Evolutionary conservation across 2,113 vertebrate genomes (phyloP), one percentile per base, ranked within the genome.

Genomic region (Notothenia rossii): DNA sequence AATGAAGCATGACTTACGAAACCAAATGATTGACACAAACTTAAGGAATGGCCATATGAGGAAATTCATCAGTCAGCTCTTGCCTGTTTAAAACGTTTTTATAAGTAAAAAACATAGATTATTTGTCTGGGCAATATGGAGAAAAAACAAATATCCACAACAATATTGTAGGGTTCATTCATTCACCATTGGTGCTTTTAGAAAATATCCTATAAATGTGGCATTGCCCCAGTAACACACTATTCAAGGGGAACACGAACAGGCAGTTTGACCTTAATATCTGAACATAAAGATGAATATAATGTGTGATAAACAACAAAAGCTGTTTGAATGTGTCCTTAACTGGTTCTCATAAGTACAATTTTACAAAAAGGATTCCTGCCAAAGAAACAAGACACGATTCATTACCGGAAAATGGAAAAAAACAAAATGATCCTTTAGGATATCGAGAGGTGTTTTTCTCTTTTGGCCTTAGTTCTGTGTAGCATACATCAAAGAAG

Each of bases 401-500:
- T 54, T 45, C 13, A 13, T 54, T 18, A 68, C 43, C 33, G 46
- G 63, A 65, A 59, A 2, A 54, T 60, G 13, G 33, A 48, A 71
- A 64, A 22, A 60, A 46, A 20, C 2, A 1, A 2, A 68, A 29
- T 48, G 6, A 36, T 65, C 2, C 22, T 61, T 54, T 15, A 17
- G 65, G 2, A n/a, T 12, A 61, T 75, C 2, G 3, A 56, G 36
- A 68, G 4, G n/a, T 65, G 29, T 63, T 59, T 25, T 40, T 61
- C 49, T 64, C 50, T 63, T 13, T 61, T 29, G 14, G 10, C 22
- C 40, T 40, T 36, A 40, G 9, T 61, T 83, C 58, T 14, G 49
- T 56, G 71, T 72, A n/a, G 60, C 65, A 20, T 9, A 78, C 87
- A 83, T 93, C 90, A 93, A 92, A 92, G 78, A 84, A 33, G 49